Conservation (phyloP, 1,140 invertebrate genomes). For the Drosophila subpulchrella region DNA sequence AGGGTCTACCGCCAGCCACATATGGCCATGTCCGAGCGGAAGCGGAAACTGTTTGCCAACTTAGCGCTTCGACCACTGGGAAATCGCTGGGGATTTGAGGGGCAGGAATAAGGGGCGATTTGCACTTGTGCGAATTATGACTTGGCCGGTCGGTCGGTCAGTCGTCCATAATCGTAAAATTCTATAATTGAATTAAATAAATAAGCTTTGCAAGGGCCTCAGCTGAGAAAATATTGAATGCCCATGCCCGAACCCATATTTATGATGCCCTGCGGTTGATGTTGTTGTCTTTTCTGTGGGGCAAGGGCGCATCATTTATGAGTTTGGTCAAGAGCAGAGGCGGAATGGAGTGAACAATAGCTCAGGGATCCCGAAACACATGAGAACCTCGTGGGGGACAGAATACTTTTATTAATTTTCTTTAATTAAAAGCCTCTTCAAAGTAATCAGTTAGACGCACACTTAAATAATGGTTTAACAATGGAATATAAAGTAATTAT, state of each 20-base stretch:
- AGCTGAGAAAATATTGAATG: constrained; percentile 76
- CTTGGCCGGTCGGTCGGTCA: constrained; percentile 40
- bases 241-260: constrained; percentile 35
- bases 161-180: constrained; percentile 76
- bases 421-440: neutral
- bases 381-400: neutral
- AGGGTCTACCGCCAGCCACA: constrained; percentile 35
- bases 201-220: constrained; percentile 58
- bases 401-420: constrained; percentile 9
- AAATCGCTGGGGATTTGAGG: constrained; percentile 66
- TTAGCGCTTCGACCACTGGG: constrained; percentile 51
- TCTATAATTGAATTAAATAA: constrained; percentile 83
- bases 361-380: constrained; percentile 1
- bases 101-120: constrained; percentile 56
- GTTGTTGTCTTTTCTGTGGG: constrained; percentile 19
- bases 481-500: no score
- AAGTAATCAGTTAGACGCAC: neutral
- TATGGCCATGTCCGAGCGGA: constrained; percentile 65
- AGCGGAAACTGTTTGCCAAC: constrained; percentile 80
- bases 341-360: constrained; percentile 1
- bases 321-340: constrained; percentile 13
- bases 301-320: constrained; percentile 22
- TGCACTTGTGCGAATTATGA: constrained; percentile 81
- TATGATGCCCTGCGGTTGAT: constrained; percentile 59
- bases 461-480: no score